Conservation (phyloP, 2,888 invertebrate species). For the Tachina grossa region DNA sequence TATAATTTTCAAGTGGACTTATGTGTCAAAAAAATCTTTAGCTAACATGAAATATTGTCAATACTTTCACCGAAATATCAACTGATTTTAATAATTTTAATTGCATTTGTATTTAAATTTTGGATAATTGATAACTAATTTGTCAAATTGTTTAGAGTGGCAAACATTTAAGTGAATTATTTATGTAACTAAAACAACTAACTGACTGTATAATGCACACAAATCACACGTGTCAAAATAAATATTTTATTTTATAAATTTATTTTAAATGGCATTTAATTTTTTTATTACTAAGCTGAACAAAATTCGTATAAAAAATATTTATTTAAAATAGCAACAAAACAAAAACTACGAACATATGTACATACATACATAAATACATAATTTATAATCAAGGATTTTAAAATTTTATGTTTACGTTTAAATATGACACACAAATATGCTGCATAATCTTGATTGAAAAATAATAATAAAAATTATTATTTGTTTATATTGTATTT, state of each 20-base stretch:
- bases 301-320: neutral
- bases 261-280: neutral
- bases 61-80: neutral
- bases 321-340: slow-evolving; percentile 3
- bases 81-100: slow-evolving; percentile 6
- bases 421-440: slow-evolving; percentile 11
- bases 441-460: neutral
- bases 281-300: neutral
- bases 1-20: slow-evolving; percentile 10
- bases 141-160: neutral
- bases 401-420: neutral
- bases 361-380: too few species aligned
- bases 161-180: neutral
- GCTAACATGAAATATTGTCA: neutral
- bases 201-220: neutral
- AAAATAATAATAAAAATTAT: neutral
- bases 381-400: slow-evolving; percentile 19
- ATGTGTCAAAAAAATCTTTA: neutral
- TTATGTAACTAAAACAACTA: neutral
- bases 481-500: neutral
- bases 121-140: slow-evolving; percentile 22
- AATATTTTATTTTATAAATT: slow-evolving; percentile 14
- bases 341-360: neutral
- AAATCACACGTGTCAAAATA: slow-evolving; percentile 18
- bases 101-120: neutral